A percentile compares a stretch with the other conserved stretches of the same genome.
phyloP scores from a whole-genome alignment of 2,888 invertebrate species.

The Chrysolina americana region DNA sequence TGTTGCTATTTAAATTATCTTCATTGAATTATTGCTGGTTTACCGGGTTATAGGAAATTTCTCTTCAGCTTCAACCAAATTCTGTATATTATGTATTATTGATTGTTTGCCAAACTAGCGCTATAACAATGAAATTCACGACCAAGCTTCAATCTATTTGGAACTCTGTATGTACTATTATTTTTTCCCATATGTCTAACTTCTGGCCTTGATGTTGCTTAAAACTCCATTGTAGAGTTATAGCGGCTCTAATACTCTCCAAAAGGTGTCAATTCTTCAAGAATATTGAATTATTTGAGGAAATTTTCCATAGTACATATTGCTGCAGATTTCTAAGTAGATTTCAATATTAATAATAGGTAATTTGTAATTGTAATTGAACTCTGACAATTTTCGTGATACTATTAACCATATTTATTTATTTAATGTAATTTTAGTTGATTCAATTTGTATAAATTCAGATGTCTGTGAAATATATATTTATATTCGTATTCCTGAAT shows the following conservation, averaged over 20 bases:
- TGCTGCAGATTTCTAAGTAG: background rate
- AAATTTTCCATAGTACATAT: background rate
- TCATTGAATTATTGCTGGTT: too few species aligned
- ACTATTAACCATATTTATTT: background rate
- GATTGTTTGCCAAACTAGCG: too few species aligned
- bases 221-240: too few species aligned
- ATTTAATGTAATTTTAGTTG: background rate
- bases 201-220: too few species aligned
- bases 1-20: too few species aligned
- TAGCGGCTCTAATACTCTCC: background rate
- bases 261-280: background rate
- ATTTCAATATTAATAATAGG: background rate
- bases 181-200: too few species aligned
- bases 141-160: too few species aligned
- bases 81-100: too few species aligned
- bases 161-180: too few species aligned
- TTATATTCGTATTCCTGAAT: background rate
- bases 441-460: background rate
- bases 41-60: too few species aligned
- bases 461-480: background rate
- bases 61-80: too few species aligned
- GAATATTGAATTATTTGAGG: background rate
- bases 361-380: background rate
- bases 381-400: background rate
- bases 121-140: too few species aligned